These are phyloP conservation scores for Pelobates cultripes DNA, from an alignment of 2,797 vertebrate species.

Conservation along the genomic window DNA sequence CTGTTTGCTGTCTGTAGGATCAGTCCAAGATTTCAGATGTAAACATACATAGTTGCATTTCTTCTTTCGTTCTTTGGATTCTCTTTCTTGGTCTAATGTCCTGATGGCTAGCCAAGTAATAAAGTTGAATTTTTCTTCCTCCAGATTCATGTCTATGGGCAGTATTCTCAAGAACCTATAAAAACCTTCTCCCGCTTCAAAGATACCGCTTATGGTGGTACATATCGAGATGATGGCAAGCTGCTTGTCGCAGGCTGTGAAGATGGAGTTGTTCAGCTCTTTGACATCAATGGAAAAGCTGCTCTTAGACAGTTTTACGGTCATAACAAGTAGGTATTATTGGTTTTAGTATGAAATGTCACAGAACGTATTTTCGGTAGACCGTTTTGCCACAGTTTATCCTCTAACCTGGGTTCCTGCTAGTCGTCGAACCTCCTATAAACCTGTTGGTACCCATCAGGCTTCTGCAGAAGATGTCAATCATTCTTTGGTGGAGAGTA, in stretches of 20 bases:
- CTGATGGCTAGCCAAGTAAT: background rate
- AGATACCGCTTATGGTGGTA: constrained; percentile 87
- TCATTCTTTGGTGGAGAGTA: too few species aligned
- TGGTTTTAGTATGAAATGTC: too few species aligned
- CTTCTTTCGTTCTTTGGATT: background rate
- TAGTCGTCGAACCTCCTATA: too few species aligned
- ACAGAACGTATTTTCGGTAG: too few species aligned
- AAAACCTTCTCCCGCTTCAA: constrained; percentile 90
- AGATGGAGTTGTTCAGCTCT: constrained; percentile 83
- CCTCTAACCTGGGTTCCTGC: too few species aligned
- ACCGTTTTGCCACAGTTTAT: too few species aligned
- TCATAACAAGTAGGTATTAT: constrained; percentile 82
- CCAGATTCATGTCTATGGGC: constrained; percentile 91
- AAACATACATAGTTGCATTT: background rate
- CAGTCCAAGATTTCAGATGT: too few species aligned
- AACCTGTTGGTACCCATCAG: too few species aligned
- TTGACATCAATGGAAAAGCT: constrained; percentile 83
- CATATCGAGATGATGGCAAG: constrained; percentile 86
- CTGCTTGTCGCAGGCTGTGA: constrained; percentile 89
- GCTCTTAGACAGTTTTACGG: constrained; percentile 87
- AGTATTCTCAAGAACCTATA: constrained; percentile 89
- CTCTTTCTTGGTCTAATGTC: background rate
- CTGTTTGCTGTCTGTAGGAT: too few species aligned
- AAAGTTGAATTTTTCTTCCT: background rate
- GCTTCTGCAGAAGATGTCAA: too few species aligned